These are phyloP conservation scores for Gymnocypris eckloni DNA, from an alignment of 2,797 vertebrate species.

Conservation along the genomic window DNA sequence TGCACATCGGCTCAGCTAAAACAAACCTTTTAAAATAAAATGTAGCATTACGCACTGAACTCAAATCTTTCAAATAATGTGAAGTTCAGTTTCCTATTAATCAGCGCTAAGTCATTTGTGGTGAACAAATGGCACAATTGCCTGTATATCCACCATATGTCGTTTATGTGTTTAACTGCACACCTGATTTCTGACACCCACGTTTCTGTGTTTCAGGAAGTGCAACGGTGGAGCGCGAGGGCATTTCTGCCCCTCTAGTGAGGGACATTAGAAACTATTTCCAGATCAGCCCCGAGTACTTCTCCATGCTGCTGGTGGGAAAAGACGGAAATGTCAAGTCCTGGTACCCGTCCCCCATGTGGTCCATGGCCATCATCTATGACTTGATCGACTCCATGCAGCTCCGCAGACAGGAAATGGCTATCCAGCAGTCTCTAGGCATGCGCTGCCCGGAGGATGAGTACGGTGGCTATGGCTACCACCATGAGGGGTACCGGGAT, in stretches of 20 bases:
- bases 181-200: conserved; percentile 9
- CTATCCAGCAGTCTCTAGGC: conserved; percentile 96
- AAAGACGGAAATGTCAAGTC: conserved; percentile 99
- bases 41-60: not conserved
- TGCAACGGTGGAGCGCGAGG: conserved; percentile 92
- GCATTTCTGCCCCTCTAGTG: conserved; percentile 86
- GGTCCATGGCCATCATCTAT: conserved; percentile 97
- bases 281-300: conserved; percentile 96
- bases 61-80: not conserved
- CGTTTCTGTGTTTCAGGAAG: conserved; percentile 79
- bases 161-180: not conserved
- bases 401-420: conserved; percentile 97
- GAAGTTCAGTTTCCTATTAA: not conserved
- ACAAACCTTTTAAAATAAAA: not conserved
- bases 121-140: not conserved
- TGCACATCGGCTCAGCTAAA: not conserved
- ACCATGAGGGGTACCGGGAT: conserved; percentile 93
- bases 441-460: conserved; percentile 98
- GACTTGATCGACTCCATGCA: conserved; percentile 99
- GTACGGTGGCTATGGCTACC: conserved; percentile 96
- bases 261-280: conserved; percentile 98
- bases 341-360: conserved; percentile 99
- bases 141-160: not conserved
- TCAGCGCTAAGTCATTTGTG: not conserved
- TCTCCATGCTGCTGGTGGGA: conserved; percentile 98